Base-by-base conservation (phyloP, 2,888 invertebrate genomes). In the Plebejus argus region DNA sequence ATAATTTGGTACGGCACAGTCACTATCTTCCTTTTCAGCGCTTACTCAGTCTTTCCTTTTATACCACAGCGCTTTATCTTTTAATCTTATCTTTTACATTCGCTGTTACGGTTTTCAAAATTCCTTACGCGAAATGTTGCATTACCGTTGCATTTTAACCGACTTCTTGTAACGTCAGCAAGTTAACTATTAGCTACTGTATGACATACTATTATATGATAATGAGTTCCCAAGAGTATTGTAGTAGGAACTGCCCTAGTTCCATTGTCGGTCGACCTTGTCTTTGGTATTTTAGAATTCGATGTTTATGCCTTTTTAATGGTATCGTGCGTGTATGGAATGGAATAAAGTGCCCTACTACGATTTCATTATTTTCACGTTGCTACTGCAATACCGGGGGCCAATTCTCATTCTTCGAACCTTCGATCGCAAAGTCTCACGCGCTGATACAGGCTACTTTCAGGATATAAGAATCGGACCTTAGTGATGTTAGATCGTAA, bases 171-270 rank as follows among this genome's bases (percentile, higher is more conserved):
- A 66, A 33, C 18, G 66, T 28, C 28, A 28, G 66, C 23, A 2
- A 66, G 28, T 23, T 66, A 66, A 33, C 28, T 28, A 66, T 66
- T 66, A 66, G n/a, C 39, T 20, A 74, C 74, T 53, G 20, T 7
- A 74, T 53, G 49, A 28, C 39, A 72, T 39, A 45, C 49, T 53
- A 74, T 74, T 74, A 23, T 74, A 74, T 74, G 53, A 12, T 74
- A 74, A 74, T 74, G 49, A 74, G 74, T 20, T 74, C 74, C 53
- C 74, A 74, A 53, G 74, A 23, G 74, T 20, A 72, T 72, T 72
- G 72, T 72, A 39, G 39, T 39, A 39, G 72, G 72, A 20, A 72
- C 45, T 72, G 74, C 23, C 53, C 74, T 53, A 49, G 23, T 74
- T 74, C 49, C 28, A 74, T 53, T 74, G 74, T 74, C 28, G 28